Base-by-base conservation (phyloP, 1,140 invertebrate species). In the Sitobion miscanthi region DNA sequence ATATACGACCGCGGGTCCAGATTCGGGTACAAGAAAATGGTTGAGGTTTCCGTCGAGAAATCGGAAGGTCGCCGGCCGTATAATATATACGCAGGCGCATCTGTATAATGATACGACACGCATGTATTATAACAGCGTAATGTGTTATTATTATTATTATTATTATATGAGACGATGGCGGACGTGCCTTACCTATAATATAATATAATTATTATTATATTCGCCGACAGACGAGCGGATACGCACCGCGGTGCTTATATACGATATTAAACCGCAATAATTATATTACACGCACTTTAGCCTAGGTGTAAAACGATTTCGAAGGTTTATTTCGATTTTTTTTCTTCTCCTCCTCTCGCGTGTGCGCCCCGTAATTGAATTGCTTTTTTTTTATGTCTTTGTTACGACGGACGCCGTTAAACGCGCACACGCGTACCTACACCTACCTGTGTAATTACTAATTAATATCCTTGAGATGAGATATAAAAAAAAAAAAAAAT, bases 351-450 rank as follows among this genome's bases (percentile, higher is more conserved):
- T n/a, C 30, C 62, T 69, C 14, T 69, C 62, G 17, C 30, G n/a
- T 77, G 52, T 54, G 62, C 14, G 30, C 62, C 14, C 62, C 62
- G 62, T 77, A 77, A 77, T 77, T 77, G 62, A 77, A 77, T 77
- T 77, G 62, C 62, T 77, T 77, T 77, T 57, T 38, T 54, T 77
- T 77, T 77, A 77, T 77, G 62, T 77, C 62, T 77, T 77, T 77
- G 62, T 77, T 77, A 77, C n/a, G 57, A 42, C 9, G 52, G 21
- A 17, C n/a, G 62, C 62, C 62, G 62, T 77, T 77, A 77, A 77
- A 77, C 30, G n/a, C n/a, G 14, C n/a, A 77, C 62, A 77, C 62
- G 62, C 62, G 62, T 9, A 21, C 17, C 1, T 45, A 8, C 20
- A 54, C 52, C 52, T 77, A 77, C 62, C 62, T 77, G 17, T 77